Conservation (phyloP, 2,888 invertebrate genomes). For the Stratiomys singularior region DNA sequence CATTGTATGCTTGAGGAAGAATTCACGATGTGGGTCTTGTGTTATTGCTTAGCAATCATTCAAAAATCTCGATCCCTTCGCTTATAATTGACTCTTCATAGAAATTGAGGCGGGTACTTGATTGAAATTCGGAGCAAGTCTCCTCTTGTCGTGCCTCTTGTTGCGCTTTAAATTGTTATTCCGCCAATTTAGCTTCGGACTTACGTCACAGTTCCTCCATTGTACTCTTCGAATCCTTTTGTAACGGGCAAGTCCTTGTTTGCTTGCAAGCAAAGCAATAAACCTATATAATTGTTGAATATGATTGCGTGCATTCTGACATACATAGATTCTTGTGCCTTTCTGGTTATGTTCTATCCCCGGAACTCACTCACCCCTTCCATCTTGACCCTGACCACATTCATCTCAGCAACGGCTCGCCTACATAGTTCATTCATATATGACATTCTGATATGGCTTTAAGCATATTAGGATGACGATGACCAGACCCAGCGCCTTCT, state of each 20-base stretch:
- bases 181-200: too few relatives aligned
- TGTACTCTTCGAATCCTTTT: slow-evolving; percentile 10
- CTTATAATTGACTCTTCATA: too few relatives aligned
- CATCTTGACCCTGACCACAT: neutral
- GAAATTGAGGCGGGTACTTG: too few relatives aligned
- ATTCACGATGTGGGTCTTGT: too few relatives aligned
- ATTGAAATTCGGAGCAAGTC: too few relatives aligned
- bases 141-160: too few relatives aligned
- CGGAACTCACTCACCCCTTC: neutral
- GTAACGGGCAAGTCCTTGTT: neutral
- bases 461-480: neutral
- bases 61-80: too few relatives aligned
- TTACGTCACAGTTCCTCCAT: neutral
- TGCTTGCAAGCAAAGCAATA: neutral
- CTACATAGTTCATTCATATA: neutral
- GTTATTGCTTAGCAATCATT: too few relatives aligned
- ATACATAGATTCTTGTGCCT: neutral
- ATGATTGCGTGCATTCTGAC: slow-evolving; percentile 19
- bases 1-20: too few relatives aligned
- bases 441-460: neutral
- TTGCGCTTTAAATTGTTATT: too few relatives aligned
- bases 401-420: neutral
- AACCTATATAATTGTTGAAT: neutral
- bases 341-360: neutral
- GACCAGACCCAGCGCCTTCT: neutral